phyloP scores from a whole-genome alignment of 2,113 vertebrate genomes.

The Elaphurus davidianus region DNA sequence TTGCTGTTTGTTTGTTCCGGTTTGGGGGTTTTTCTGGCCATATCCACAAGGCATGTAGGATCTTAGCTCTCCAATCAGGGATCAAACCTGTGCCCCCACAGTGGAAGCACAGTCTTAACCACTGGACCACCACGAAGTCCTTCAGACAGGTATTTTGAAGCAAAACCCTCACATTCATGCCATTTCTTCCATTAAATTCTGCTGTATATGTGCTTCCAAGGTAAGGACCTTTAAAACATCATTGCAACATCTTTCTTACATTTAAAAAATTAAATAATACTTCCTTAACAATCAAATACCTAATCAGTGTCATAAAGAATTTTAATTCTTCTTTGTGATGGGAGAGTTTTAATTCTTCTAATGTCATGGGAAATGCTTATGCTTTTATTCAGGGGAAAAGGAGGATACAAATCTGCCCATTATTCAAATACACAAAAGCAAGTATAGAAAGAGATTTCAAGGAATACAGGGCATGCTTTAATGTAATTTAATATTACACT shows the following conservation, averaged over 20 bases:
- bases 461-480: neutral
- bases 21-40: neutral
- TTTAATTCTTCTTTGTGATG: neutral
- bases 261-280: neutral
- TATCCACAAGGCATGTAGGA: neutral
- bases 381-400: neutral
- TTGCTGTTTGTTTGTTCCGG: neutral
- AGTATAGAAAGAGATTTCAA: neutral
- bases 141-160: neutral
- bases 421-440: neutral
- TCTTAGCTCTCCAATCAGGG: neutral
- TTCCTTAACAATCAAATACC: neutral
- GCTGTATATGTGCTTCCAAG: neutral
- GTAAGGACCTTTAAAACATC: neutral
- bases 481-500: neutral
- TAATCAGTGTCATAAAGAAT: neutral
- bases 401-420: neutral
- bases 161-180: neutral
- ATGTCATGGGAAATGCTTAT: neutral
- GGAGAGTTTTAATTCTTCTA: neutral
- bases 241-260: neutral
- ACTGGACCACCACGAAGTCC: neutral
- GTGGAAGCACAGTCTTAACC: neutral
- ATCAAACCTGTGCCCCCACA: neutral
- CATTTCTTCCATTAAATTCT: neutral